Base-by-base conservation (phyloP, 35 echinoderm and acorn worm genomes). In the Ophioderma brevispina region DNA sequence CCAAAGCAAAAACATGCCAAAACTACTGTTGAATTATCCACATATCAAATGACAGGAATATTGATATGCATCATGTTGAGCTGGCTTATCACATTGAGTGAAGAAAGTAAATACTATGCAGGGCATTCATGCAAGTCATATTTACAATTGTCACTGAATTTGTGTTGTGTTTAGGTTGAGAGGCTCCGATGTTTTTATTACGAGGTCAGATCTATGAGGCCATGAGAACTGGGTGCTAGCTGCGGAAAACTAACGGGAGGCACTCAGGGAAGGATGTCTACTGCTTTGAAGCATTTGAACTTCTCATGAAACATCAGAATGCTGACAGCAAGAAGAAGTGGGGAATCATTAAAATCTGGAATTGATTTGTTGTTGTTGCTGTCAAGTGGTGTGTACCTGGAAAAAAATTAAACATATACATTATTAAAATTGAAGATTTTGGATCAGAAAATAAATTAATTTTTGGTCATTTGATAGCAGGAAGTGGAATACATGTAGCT, bases 261-360 rank as follows among this genome's bases (percentile, higher is more conserved):
- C 92, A 1, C 41, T 76, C 95, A 32, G 64, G 86, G n/a, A 42
- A 87, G 59, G 96, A 98, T 80, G 92, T 94, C 6, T 87, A 98
- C 70, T 95, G 93, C 87, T 98, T 82, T 76, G 91, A 98, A 77
- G 96, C 96, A 23, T 98, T 98, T 92, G 96, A 98, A 39, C 43
- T 98, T 2, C 83, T 98, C 14, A 93, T 95, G 28, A 94, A 94
- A 91, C 96, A 98, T 83, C 92, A 98, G 82, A 46, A 98, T 98
- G 96, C 80, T 98, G 0, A 92, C 96, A 40, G 87, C 92, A 25
- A 86, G 92, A 79, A 93, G 95, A 95, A 93, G 96, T 98, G 41
- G 0, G 75, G 59, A n/a, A n/a, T n/a, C n/a, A n/a, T n/a, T n/a
- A n/a, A n/a, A n/a, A n/a, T n/a, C n/a, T n/a, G n/a, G n/a, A n/a